Conservation (phyloP, 2,113 vertebrate species). For the Chaetops frenatus region DNA sequence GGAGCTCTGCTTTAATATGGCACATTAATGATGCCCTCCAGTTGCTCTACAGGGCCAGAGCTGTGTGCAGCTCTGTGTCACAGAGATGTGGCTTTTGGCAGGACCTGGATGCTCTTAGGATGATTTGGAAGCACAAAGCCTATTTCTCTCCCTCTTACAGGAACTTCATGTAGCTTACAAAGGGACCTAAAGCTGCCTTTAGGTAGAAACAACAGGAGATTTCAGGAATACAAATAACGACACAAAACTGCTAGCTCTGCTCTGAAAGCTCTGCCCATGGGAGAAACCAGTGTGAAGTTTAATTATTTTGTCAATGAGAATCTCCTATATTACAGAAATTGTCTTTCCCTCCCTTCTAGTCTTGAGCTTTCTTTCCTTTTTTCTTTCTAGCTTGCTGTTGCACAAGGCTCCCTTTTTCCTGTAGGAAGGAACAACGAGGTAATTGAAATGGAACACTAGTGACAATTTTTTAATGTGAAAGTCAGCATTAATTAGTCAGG, state of each 20-base stretch:
- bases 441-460: slow-evolving; percentile 65
- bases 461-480: slow-evolving; percentile 63
- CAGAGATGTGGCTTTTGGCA: background rate
- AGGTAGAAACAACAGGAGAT: background rate
- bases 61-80: background rate
- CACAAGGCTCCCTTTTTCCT: slow-evolving; percentile 12
- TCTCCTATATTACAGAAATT: slow-evolving; percentile 5
- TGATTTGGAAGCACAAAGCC: background rate
- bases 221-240: background rate
- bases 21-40: background rate
- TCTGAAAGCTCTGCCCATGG: background rate
- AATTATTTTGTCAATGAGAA: slow-evolving; percentile 27
- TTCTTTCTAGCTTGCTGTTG: background rate
- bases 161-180: background rate
- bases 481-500: slow-evolving; percentile 66
- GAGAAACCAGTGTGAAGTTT: background rate
- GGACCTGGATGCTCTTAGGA: background rate
- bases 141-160: background rate
- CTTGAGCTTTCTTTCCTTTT: background rate
- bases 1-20: background rate
- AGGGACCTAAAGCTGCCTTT: background rate
- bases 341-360: background rate
- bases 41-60: background rate
- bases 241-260: background rate
- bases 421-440: slow-evolving; percentile 37